Conservation (phyloP, 2,113 vertebrate species). For the Aplodontia rufa region DNA sequence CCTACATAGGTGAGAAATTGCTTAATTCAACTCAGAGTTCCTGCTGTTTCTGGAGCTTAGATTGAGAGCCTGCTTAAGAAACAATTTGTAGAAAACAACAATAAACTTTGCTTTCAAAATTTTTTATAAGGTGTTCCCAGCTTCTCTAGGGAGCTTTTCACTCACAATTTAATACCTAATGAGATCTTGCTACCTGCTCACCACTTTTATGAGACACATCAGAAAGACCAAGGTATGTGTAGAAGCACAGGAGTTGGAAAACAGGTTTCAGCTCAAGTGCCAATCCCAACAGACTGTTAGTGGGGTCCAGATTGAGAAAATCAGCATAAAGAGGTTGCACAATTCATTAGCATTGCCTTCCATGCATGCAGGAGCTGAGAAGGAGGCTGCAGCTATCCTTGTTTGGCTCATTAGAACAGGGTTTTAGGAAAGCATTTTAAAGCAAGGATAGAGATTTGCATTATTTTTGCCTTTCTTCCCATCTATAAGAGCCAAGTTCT, state of each 20-base stretch:
- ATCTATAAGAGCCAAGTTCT: neutral
- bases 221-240: conserved; percentile 36
- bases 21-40: conserved; percentile 33
- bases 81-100: conserved; percentile 57
- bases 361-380: neutral
- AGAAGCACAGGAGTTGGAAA: conserved; percentile 25
- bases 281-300: neutral
- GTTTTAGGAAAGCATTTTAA: conserved; percentile 32
- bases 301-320: neutral
- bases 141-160: conserved; percentile 57
- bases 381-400: neutral
- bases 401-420: conserved; percentile 52
- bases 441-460: neutral
- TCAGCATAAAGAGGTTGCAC: neutral
- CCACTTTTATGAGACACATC: conserved; percentile 29
- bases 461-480: neutral
- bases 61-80: neutral
- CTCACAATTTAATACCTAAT: conserved; percentile 59
- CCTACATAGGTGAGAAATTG: neutral
- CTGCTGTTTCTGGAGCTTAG: neutral
- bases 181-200: conserved; percentile 38
- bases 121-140: neutral
- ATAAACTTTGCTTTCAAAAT: neutral
- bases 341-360: conserved; percentile 38
- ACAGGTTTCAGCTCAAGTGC: neutral